Evolutionary conservation across 2,888 invertebrate species (phyloP).

Genomic region (Ennomos quercinarius): DNA sequence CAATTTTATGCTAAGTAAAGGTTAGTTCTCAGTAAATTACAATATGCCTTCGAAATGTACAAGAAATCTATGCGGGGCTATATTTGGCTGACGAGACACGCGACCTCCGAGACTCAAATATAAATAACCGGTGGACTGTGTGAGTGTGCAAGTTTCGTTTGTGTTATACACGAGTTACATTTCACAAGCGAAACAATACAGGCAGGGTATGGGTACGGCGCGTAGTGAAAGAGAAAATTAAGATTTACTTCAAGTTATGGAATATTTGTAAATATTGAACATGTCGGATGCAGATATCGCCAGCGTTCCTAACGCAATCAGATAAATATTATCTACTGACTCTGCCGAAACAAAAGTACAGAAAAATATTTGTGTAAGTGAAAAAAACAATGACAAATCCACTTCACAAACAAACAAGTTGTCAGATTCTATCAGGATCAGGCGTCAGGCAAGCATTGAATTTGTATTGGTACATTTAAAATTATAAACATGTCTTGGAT

Average conservation of each 20-base stretch:
- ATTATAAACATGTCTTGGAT: constrained; percentile 47
- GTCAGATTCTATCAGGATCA: too few species aligned
- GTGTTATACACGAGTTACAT: constrained; percentile 70
- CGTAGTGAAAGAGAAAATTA: constrained; percentile 42
- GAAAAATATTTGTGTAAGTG: too few species aligned
- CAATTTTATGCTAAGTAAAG: constrained; percentile 1
- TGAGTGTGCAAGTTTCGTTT: constrained; percentile 61
- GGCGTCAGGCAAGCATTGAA: neutral
- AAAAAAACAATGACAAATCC: too few species aligned
- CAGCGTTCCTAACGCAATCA: too few species aligned
- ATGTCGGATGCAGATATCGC: too few species aligned
- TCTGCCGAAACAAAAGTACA: too few species aligned
- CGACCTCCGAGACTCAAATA: constrained; percentile 71
- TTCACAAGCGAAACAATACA: constrained; percentile 78
- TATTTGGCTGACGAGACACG: constrained; percentile 51
- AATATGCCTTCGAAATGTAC: constrained; percentile 24
- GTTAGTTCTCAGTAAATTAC: constrained; percentile 18
- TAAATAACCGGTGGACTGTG: constrained; percentile 58
- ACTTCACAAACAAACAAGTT: too few species aligned
- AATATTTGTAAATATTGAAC: neutral
- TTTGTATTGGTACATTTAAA: constrained; percentile 45
- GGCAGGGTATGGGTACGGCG: constrained; percentile 44
- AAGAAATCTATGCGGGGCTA: constrained; percentile 25
- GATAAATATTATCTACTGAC: too few species aligned
- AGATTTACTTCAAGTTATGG: neutral